Percentiles rank a stretch among this genome's conserved stretches.
phyloP scores from a whole-genome alignment of 2,888 invertebrate species.

The Cotesia congregata region DNA sequence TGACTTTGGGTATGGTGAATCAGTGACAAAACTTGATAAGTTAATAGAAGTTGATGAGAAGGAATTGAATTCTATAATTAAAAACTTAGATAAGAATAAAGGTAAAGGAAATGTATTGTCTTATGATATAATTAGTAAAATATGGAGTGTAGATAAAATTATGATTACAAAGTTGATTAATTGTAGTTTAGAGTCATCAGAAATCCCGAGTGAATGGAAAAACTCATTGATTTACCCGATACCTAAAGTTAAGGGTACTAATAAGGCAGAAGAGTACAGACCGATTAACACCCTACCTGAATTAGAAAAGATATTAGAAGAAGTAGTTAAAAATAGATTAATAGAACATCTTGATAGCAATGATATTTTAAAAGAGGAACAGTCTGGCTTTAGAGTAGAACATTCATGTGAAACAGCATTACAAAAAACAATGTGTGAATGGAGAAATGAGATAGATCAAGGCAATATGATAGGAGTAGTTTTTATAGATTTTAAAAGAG shows the following conservation, averaged over 20 bases:
- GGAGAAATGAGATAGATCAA: constrained; percentile 29
- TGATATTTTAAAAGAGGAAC: constrained; percentile 32
- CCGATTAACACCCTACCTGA: no score
- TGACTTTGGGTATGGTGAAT: not conserved
- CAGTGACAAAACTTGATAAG: not conserved
- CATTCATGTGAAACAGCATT: constrained; percentile 42
- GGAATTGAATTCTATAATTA: not conserved
- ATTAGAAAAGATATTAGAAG: no score
- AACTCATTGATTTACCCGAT: constrained; percentile 37
- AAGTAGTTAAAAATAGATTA: constrained; percentile 32
- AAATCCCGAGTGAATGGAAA: constrained; percentile 35
- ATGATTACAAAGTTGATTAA: constrained; percentile 20
- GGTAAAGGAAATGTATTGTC: constrained; percentile 14
- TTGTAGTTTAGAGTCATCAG: constrained; percentile 17
- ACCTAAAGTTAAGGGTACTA: constrained; percentile 31
- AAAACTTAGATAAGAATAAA: constrained; percentile 2
- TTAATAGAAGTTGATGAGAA: constrained; percentile 1
- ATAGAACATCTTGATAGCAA: constrained; percentile 6
- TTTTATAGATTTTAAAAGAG: constrained; percentile 40
- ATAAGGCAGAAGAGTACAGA: no score
- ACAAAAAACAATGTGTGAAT: constrained; percentile 32
- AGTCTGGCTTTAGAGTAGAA: constrained; percentile 39
- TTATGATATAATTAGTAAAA: constrained; percentile 8
- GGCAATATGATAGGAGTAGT: no score
- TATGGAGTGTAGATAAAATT: not conserved